Base-by-base conservation (phyloP, 2,113 vertebrate genomes). In the Caranx ignobilis region DNA sequence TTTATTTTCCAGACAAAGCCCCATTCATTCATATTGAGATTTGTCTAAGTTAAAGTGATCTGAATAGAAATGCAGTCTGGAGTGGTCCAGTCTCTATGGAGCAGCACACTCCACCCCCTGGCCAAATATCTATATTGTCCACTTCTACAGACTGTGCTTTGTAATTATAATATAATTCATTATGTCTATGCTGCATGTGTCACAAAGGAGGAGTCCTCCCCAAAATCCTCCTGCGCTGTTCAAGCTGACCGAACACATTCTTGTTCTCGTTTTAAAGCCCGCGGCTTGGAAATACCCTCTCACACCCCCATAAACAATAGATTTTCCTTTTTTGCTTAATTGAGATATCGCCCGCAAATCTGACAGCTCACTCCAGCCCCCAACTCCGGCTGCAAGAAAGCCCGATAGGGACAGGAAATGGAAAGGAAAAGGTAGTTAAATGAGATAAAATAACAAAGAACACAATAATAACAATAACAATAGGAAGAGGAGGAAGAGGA, bases 101-200 rank as follows among this genome's bases (percentile, higher is more conserved):
- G 88, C 89, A 91, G 88, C 93, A 91, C 92, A 91, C 93, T 93
- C 94, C 94, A 91, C 92, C 94, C 91, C 93, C 89, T 88, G 88
- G 88, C 93, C 94, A 94, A 94, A 95, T 94, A 96, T 95, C 92
- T 94, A 93, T 94, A 94, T 95, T 94, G 94, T 95, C 90, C 92
- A 94, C 93, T 94, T 94, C 92, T 93, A 92, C 90, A 91, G 90
- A 95, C 93, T 93, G 88, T 89, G 94, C 94, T 95, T 95, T 95
- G 95, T 95, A 95, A 95, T 95, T 95, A 95, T 95, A 95, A 95
- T 95, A 95, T 95, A 95, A 95, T 95, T 95, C 95, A 95, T 95
- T 94, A 95, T 95, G 94, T 95, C 92, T 92, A 86, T 86, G 87
- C 91, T 88, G 91, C 93, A 92, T 91, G 93, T 91, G 89, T 89